A percentile compares a stretch with the other conserved stretches of the same genome.
Evolutionary conservation across 2,113 vertebrate species (phyloP).

Genomic region (Caretta caretta): DNA sequence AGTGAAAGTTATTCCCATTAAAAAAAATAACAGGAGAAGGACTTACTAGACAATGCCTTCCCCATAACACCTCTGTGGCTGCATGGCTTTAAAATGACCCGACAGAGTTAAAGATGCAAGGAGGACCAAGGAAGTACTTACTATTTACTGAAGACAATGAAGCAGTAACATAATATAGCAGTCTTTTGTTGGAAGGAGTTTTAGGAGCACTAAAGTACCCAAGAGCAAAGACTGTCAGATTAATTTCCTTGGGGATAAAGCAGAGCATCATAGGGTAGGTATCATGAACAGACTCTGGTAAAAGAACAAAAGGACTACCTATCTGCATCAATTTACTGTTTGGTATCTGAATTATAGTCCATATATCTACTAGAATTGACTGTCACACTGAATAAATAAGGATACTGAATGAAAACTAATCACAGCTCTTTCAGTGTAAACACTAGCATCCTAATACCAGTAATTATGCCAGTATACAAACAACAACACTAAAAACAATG

Average conservation of each 20-base stretch:
- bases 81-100: not conserved
- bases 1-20: not conserved
- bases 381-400: constrained; percentile 30
- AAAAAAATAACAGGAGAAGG: not conserved
- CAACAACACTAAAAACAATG: constrained; percentile 36
- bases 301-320: not conserved
- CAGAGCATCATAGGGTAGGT: not conserved
- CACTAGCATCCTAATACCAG: constrained; percentile 24
- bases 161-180: not conserved
- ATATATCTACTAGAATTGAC: constrained; percentile 34
- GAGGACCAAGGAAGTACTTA: not conserved
- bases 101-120: not conserved
- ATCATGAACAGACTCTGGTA: not conserved
- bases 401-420: constrained; percentile 60
- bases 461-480: constrained; percentile 61
- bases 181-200: not conserved
- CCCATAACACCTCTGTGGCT: not conserved
- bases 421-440: constrained; percentile 56
- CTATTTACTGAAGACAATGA: not conserved
- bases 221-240: not conserved
- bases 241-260: not conserved
- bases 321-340: constrained; percentile 33
- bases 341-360: constrained; percentile 45
- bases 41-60: not conserved
- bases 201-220: not conserved